Conservation (phyloP, 2,113 vertebrate genomes). For the human region DNA sequence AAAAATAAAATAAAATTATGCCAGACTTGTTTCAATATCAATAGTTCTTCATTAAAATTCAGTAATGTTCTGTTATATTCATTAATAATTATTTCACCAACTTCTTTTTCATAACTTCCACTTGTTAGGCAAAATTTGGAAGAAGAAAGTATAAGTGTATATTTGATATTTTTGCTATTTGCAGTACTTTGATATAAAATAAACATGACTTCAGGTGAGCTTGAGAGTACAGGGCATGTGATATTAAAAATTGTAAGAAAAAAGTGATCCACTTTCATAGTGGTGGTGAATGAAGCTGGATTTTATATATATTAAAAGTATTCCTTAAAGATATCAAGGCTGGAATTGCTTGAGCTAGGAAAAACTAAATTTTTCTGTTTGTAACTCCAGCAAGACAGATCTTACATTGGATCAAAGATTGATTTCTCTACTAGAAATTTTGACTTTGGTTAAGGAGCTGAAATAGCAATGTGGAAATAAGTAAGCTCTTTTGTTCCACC, state of each 20-base stretch:
- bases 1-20: not conserved
- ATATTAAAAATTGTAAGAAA: not conserved
- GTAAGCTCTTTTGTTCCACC: not conserved
- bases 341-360: not conserved
- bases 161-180: constrained; percentile 35
- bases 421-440: not conserved
- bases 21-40: not conserved
- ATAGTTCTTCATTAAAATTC: constrained; percentile 31
- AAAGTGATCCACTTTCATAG: not conserved
- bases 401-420: not conserved
- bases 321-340: not conserved
- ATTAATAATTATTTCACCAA: constrained; percentile 13
- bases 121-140: not conserved
- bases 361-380: constrained; percentile 6
- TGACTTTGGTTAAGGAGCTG: not conserved
- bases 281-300: not conserved
- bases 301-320: not conserved
- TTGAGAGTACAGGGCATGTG: not conserved
- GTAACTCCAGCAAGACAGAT: not conserved
- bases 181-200: not conserved
- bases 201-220: not conserved
- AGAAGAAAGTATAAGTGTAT: not conserved
- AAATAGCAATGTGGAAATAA: not conserved
- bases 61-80: not conserved
- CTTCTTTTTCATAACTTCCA: not conserved